These are phyloP conservation scores for Poicephalus gulielmi DNA, from an alignment of 2,113 vertebrate genomes.

Conservation along the genomic window DNA sequence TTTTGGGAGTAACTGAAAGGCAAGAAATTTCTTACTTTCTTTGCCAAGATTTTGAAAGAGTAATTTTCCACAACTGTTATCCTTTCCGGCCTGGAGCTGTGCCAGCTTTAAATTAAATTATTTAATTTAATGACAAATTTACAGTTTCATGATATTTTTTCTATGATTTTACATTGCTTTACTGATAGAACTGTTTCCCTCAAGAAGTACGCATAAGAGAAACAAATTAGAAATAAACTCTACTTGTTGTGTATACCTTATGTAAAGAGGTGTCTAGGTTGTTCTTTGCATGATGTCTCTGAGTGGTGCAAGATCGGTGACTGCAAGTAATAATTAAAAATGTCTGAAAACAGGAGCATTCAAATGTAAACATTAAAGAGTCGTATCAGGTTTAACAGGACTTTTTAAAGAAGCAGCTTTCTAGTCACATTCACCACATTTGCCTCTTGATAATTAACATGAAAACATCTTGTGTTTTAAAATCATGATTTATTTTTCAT, in stretches of 20 bases:
- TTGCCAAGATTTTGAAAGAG: background rate
- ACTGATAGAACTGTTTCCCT: background rate
- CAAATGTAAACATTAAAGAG: background rate
- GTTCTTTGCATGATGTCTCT: background rate
- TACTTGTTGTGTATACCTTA: background rate
- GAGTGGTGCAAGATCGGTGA: background rate
- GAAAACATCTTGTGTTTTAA: background rate
- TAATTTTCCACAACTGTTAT: background rate
- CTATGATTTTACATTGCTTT: background rate
- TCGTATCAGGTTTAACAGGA: background rate
- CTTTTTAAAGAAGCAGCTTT: background rate
- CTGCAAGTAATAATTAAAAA: background rate
- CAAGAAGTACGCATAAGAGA: background rate
- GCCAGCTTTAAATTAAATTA: background rate
- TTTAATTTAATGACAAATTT: background rate
- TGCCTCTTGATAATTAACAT: background rate
- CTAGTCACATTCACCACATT: background rate
- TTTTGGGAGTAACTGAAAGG: background rate
- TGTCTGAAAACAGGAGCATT: background rate
- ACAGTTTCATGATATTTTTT: background rate
- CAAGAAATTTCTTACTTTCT: background rate
- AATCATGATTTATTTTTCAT: conserved; percentile 5
- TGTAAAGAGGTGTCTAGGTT: background rate
- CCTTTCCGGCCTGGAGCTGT: background rate
- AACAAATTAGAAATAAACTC: background rate